Conservation (phyloP, 2,113 vertebrate genomes). For the Myocastor coypus region DNA sequence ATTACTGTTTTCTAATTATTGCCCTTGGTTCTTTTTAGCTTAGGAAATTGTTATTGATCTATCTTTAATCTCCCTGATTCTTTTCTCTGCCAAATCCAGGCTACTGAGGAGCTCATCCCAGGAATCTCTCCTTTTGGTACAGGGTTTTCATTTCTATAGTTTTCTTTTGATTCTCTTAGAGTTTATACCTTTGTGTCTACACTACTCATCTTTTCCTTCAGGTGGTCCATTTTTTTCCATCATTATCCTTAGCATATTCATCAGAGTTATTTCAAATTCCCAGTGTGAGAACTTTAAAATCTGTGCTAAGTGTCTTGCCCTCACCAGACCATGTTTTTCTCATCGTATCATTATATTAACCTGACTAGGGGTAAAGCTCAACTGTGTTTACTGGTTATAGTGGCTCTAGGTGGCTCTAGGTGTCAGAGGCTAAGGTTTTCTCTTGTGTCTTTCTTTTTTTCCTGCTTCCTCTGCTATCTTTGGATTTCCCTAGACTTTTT, state of each 20-base stretch:
- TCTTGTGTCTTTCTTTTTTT: not conserved
- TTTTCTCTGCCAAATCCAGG: not conserved
- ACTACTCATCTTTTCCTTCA: not conserved
- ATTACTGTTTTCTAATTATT: not conserved
- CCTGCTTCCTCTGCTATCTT: not conserved
- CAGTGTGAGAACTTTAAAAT: not conserved
- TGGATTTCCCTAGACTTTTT: not conserved
- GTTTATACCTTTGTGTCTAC: not conserved
- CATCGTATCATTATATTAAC: not conserved
- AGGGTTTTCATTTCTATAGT: not conserved
- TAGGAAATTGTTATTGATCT: not conserved
- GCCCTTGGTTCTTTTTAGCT: not conserved
- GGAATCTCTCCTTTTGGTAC: not conserved
- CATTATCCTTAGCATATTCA: not conserved
- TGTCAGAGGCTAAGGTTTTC: not conserved
- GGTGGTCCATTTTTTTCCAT: not conserved
- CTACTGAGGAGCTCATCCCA: not conserved
- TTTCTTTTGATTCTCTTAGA: not conserved
- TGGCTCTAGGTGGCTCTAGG: not conserved
- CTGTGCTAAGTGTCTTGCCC: not conserved
- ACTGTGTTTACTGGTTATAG: not conserved
- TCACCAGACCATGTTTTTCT: not conserved
- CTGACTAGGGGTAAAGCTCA: not conserved
- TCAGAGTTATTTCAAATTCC: not conserved
- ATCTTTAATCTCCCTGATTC: not conserved